Evolutionary conservation across 2,797 vertebrate genomes (phyloP).

Genomic region (Halcyon smyrnensis): DNA sequence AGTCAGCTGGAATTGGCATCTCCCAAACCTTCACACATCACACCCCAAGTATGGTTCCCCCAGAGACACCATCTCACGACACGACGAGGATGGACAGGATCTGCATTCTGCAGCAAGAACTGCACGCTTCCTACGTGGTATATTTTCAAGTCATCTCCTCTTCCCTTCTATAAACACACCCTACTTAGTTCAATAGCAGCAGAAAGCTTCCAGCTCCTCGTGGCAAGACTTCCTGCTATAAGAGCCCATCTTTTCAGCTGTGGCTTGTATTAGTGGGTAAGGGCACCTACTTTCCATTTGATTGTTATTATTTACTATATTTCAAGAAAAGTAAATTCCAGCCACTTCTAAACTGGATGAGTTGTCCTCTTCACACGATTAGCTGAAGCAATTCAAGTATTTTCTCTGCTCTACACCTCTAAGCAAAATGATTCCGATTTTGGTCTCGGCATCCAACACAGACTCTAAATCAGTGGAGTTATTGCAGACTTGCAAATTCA

Average conservation of each 20-base stretch:
- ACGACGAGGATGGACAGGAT: not conserved
- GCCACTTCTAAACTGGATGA: not conserved
- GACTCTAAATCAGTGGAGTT: not conserved
- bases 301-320: not conserved
- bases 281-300: not conserved
- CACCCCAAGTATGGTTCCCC: too few relatives aligned
- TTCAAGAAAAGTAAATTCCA: not conserved
- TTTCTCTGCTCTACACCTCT: not conserved
- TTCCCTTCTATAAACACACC: not conserved
- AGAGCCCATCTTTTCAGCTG: not conserved
- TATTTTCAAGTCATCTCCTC: not conserved
- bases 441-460: not conserved
- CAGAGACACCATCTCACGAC: not conserved
- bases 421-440: conserved; percentile 1
- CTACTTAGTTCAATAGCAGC: not conserved
- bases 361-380: not conserved
- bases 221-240: not conserved
- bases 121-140: not conserved
- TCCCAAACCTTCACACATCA: not conserved
- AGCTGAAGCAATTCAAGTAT: not conserved
- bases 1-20: not conserved
- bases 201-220: not conserved
- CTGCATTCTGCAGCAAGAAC: not conserved
- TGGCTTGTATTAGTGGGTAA: not conserved
- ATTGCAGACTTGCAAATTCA: conserved; percentile 6